Evolutionary conservation across 2,888 invertebrate species (phyloP), one percentile per base, ranked within the genome.

Genomic region (Harpalus rufipes): DNA sequence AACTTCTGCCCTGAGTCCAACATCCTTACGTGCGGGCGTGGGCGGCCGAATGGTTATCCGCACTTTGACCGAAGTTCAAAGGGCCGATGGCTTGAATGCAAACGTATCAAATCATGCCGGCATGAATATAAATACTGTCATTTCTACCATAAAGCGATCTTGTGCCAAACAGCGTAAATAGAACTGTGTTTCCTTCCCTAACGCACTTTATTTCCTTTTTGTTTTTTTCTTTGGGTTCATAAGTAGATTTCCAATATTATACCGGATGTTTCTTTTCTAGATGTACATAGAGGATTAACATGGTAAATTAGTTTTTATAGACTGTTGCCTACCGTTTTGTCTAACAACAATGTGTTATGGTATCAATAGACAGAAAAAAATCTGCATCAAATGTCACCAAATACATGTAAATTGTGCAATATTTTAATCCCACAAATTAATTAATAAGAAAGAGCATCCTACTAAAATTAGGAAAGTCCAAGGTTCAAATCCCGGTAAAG

Each of bases 91-190:
- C 56, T 78, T 78, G 78, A 78, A 78, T 78, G 78, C 78, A 78
- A 78, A 78, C 58, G 78, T 78, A 78, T 78, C 78, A 78, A 78
- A 78, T 58, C 78, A 78, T 78, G 78, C 32, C 78, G 78, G 78
- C 78, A 78, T 78, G 78, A 78, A 78, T 78, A 78, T 78, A 78
- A 78, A 78, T 78, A 78, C 78, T 78, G 78, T 74, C 78, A 78
- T 78, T 78, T 78, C 51, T 51, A 51, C 21, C 25, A 76, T 76
- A 76, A 51, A 18, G 56, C 58, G 78, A 16, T 58, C 58, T 78
- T 25, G 58, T 39, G 58, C 58, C 58, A 78, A 78, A 58, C 44
- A 32, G 32, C 68, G 68, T 41, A 68, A 68, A 68, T 68, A 68
- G 32, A 41, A 14, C 32, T 68, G 25, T 68, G 41, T 68, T 68